Percentiles rank a stretch among this genome's conserved stretches.
Evolutionary conservation across 2,113 vertebrate species (phyloP).

Genomic region (Leptobrachium ailaonicum): DNA sequence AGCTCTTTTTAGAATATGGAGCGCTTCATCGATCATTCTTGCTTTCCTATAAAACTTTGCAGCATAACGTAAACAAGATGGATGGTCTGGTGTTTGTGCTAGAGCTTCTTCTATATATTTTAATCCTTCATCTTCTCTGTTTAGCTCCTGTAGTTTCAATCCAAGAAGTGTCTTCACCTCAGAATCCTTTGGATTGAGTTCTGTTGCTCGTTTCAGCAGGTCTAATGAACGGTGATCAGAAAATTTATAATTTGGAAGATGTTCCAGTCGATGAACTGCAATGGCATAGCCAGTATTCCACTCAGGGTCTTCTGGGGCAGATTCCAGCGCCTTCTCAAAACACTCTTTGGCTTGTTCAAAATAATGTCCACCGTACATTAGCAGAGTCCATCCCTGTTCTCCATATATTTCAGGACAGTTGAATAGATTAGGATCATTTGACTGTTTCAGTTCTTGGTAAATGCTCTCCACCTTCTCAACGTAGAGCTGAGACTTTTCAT

Average conservation of each 20-base stretch:
- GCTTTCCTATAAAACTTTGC: constrained; percentile 73
- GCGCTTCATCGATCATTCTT: constrained; percentile 55
- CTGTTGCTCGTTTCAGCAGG: constrained; percentile 61
- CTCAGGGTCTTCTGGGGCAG: constrained; percentile 67
- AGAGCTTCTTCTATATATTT: constrained; percentile 65
- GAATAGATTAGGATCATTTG: constrained; percentile 47
- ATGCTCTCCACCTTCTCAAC: constrained; percentile 57
- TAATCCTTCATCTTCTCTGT: constrained; percentile 55
- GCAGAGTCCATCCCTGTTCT: constrained; percentile 73
- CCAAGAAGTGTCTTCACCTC: constrained; percentile 65
- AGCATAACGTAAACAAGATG: constrained; percentile 66
- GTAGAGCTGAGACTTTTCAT: constrained; percentile 41
- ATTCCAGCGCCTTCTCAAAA: constrained; percentile 68
- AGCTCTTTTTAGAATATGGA: constrained; percentile 61
- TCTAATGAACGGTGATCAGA: constrained; percentile 40
- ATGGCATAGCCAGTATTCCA: constrained; percentile 69
- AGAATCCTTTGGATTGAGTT: constrained; percentile 61
- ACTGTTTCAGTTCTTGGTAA: constrained; percentile 51
- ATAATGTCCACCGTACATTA: constrained; percentile 66
- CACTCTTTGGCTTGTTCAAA: constrained; percentile 62
- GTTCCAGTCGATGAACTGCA: constrained; percentile 59
- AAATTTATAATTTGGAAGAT: accelerated
- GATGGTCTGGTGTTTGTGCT: constrained; percentile 57
- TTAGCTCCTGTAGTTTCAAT: constrained; percentile 64
- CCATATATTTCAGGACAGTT: constrained; percentile 61